phyloP scores from a whole-genome alignment of 92 coral and sea anemone genomes.

The Epizoanthus illoricatus region DNA sequence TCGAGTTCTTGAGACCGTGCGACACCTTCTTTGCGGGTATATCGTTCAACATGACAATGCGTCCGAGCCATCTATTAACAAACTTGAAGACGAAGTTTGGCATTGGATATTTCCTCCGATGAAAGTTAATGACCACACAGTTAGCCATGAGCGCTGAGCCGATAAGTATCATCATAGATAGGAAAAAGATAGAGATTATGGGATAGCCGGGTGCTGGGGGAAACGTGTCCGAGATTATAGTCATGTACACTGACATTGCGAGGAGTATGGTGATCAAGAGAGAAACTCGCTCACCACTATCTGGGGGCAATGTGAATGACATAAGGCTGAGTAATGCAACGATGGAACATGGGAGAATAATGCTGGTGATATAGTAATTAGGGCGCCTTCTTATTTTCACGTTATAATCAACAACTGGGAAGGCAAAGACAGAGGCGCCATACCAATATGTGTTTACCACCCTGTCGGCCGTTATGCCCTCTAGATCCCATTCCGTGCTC shows the following conservation, averaged over 20 bases:
- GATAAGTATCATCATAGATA: constrained; percentile 1
- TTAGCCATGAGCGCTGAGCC: neutral
- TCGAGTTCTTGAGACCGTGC: neutral
- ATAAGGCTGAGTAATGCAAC: constrained; percentile 10
- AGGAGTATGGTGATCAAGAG: constrained; percentile 13
- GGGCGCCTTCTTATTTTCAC: neutral
- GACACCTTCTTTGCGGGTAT: neutral
- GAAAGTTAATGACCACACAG: neutral
- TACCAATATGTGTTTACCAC: neutral
- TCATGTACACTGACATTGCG: constrained; percentile 24
- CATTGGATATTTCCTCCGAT: neutral
- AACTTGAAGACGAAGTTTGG: neutral
- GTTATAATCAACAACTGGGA: neutral
- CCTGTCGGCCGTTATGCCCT: constrained; percentile 1
- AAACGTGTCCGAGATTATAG: neutral
- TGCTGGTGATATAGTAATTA: neutral
- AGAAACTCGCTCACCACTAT: constrained; percentile 31
- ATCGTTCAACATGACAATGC: neutral
- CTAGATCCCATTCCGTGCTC: neutral
- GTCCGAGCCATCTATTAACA: constrained; percentile 9
- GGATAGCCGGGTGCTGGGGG: constrained; percentile 22
- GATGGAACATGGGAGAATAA: constrained; percentile 6
- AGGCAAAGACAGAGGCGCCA: neutral
- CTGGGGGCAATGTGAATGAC: constrained; percentile 6
- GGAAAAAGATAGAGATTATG: constrained; percentile 4